Evolutionary conservation across 2,888 invertebrate genomes (phyloP), one percentile per base, ranked within the genome.

Genomic region (Drosophila diplacantha): DNA sequence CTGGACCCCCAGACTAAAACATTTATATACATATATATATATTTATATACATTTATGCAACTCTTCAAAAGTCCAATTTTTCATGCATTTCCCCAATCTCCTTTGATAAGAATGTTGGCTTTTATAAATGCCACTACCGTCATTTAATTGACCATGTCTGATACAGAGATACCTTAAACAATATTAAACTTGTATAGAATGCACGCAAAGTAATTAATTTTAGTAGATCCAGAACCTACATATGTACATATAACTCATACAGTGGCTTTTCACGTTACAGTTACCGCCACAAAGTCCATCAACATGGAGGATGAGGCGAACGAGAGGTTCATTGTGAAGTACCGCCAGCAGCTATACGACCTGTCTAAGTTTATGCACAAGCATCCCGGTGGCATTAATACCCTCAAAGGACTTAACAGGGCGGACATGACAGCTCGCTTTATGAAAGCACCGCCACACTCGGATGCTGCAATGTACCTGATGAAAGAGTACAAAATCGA

Each of bases 301-400:
- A 54, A 60, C 37, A 78, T 83, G 78, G 69, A 65, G 39, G 22
- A 57, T 20, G 75, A 64, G 20, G 41, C 66, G 11, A 52, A 39
- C 12, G 60, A 82, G 4, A 80, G 74, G 63, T 83, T 84, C 54
- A 80, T 89, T 18, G 87, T 88, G 1, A 85, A 84, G 69, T 90
- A 89, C 81, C 88, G 89, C 61, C 89, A 89, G 9, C 88, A 90
- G 35, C 87, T 86, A 49, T 94, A 94, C 87, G 91, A 95, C 83
- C 89, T 95, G 54, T 88, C 90, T 46, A 86, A 89, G 34, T 94
- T 95, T 81, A 75, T 93, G 51, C 90, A 90, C 52, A 92, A 93
- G 75, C 94, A 95, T 86, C 95, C 95, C 0, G 95, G 94, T 0
- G 94, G 95, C 0, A 85, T 91, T 0, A 92, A 92, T 75, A 92